Percentiles rank a stretch among this genome's conserved stretches.
These are phyloP conservation scores for Microhierax caerulescens DNA, from an alignment of 2,797 vertebrate species.

Conservation along the genomic window DNA sequence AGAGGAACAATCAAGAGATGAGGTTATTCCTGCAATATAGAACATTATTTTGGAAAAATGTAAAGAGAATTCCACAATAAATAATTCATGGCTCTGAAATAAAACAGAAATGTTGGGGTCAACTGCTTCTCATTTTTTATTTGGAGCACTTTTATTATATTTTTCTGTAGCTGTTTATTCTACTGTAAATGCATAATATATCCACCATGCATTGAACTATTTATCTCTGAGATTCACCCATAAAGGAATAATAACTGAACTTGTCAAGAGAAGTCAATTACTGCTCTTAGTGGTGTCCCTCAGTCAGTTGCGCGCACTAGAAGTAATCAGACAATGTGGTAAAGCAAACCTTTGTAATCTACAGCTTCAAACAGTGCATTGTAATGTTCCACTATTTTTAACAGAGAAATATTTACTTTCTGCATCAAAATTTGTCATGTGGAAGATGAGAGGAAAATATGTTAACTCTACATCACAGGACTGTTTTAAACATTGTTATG, in stretches of 20 bases:
- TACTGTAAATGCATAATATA: neutral
- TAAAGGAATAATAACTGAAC: neutral
- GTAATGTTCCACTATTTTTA: neutral
- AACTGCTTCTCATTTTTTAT: neutral
- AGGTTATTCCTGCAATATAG: neutral
- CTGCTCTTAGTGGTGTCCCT: neutral
- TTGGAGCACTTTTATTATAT: neutral
- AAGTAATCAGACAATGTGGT: neutral
- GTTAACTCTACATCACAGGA: neutral
- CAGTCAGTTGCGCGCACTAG: neutral
- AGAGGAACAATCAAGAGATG: neutral
- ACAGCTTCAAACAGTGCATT: neutral
- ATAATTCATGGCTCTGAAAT: neutral
- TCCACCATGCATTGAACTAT: neutral
- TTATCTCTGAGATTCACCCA: neutral
- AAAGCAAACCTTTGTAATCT: neutral
- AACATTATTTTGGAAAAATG: neutral
- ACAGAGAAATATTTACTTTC: neutral
- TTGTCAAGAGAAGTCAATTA: neutral
- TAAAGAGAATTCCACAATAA: neutral
- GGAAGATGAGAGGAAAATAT: neutral
- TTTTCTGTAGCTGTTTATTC: neutral
- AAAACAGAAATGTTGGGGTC: neutral
- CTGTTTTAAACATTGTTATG: neutral
- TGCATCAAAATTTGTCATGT: neutral